A percentile compares a stretch with the other conserved stretches of the same genome.
These are phyloP conservation scores for Ips typographus DNA, from an alignment of 1,140 invertebrate genomes.

Conservation along the genomic window DNA sequence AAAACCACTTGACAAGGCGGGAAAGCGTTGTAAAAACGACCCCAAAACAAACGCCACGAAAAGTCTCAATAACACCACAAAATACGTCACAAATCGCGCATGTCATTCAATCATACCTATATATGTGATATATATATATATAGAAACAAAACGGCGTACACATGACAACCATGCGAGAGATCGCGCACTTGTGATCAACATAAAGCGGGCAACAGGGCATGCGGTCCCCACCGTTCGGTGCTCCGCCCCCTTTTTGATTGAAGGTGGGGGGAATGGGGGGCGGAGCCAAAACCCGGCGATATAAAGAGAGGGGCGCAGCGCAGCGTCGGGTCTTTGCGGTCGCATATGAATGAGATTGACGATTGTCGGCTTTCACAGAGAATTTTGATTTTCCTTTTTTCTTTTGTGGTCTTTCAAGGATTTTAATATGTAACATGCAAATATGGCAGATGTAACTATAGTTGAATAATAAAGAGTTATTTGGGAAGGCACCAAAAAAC, in stretches of 20 bases:
- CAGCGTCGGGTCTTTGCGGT: constrained; percentile 7
- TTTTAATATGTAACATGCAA: too few species aligned
- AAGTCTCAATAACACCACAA: constrained; percentile 19
- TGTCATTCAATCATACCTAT: constrained; percentile 10
- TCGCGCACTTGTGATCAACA: constrained; percentile 30
- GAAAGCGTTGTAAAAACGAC: constrained; percentile 12
- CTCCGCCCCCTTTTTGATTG: constrained; percentile 4
- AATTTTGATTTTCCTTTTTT: constrained; percentile 8
- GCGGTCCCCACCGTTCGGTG: constrained; percentile 1
- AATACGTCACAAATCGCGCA: constrained; percentile 22
- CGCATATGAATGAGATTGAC: constrained; percentile 19
- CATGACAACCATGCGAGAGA: constrained; percentile 31
- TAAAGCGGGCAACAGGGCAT: constrained; percentile 22
- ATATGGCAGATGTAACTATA: too few species aligned
- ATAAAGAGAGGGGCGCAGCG: constrained; percentile 8
- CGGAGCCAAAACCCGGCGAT: constrained; percentile 5
- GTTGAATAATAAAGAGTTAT: too few species aligned
- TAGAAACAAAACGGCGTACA: constrained; percentile 7
- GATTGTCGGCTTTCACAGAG: constrained; percentile 1
- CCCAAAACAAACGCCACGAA: constrained; percentile 23
- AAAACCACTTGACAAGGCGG: constrained; percentile 25
- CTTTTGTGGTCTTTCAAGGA: too few species aligned
- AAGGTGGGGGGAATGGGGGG: constrained; percentile 20
- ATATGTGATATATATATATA: too few species aligned
- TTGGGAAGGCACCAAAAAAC: too few species aligned